Percentiles rank a stretch among this genome's conserved stretches.
Conservation (phyloP, 2,888 invertebrate species). For the Eupithecia tripunctaria region DNA sequence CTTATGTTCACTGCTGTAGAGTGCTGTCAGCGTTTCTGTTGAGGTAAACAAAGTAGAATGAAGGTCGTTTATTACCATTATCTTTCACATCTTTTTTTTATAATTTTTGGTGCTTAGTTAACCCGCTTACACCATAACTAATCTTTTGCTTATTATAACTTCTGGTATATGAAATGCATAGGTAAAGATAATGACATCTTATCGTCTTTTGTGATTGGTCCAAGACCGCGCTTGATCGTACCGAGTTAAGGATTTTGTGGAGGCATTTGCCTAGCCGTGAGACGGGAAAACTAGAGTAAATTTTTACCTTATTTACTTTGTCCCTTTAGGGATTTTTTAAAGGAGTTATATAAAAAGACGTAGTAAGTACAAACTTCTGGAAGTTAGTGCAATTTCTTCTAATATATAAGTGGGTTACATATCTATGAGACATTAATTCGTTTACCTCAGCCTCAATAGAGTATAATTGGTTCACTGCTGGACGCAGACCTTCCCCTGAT, state of each 20-base stretch:
- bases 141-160: background rate
- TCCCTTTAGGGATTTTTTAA: too few relatives aligned
- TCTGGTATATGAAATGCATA: background rate
- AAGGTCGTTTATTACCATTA: background rate
- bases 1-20: conserved; percentile 9
- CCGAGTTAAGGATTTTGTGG: background rate
- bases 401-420: background rate
- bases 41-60: background rate
- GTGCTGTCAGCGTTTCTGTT: background rate
- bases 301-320: too few relatives aligned
- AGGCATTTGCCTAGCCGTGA: background rate
- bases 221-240: background rate
- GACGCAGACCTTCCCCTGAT: too few relatives aligned
- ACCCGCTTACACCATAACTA: too few relatives aligned
- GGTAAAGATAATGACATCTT: background rate
- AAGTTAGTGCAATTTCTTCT: background rate
- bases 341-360: too few relatives aligned
- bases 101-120: too few relatives aligned
- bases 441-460: too few relatives aligned
- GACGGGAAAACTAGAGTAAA: too few relatives aligned
- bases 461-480: too few relatives aligned
- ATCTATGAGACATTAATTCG: background rate
- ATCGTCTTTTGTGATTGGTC: background rate
- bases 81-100: background rate
- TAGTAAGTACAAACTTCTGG: too few relatives aligned